Conservation (phyloP, 2,113 vertebrate genomes). For the Takifugu flavidus region DNA sequence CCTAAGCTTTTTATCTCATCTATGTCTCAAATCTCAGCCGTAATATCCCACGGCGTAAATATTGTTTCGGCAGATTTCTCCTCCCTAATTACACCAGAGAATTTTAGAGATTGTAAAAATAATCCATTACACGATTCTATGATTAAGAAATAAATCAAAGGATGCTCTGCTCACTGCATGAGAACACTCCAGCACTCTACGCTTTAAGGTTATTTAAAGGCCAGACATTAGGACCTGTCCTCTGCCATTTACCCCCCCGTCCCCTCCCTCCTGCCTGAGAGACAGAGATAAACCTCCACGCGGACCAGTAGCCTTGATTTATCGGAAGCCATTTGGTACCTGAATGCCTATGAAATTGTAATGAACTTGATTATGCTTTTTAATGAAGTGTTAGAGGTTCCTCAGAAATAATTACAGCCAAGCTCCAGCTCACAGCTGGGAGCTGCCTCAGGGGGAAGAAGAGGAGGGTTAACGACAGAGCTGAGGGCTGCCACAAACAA, state of each 20-base stretch:
- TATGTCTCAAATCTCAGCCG: too few relatives aligned
- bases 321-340: slow-evolving; percentile 75
- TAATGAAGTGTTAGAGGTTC: slow-evolving; percentile 80
- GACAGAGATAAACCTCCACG: slow-evolving; percentile 69
- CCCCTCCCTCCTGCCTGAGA: slow-evolving; percentile 56
- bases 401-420: slow-evolving; percentile 68
- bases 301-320: slow-evolving; percentile 72
- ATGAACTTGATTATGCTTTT: slow-evolving; percentile 80
- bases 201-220: slow-evolving; percentile 70
- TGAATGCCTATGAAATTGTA: slow-evolving; percentile 78
- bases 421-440: slow-evolving; percentile 42
- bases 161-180: slow-evolving; percentile 3
- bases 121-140: too few relatives aligned
- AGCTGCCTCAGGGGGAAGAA: slow-evolving; percentile 12
- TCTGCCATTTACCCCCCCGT: slow-evolving; percentile 6
- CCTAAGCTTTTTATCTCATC: too few relatives aligned
- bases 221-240: slow-evolving; percentile 47
- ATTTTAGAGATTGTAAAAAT: too few relatives aligned
- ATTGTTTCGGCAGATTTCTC: too few relatives aligned
- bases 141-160: not conserved
- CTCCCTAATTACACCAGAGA: too few relatives aligned
- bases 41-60: too few relatives aligned
- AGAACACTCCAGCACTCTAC: slow-evolving; percentile 20
- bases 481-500: slow-evolving; percentile 30
- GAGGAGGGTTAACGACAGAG: slow-evolving; percentile 4